Evolutionary conservation across 2,797 vertebrate species (phyloP).

Genomic region (Sebastes steindachneri): DNA sequence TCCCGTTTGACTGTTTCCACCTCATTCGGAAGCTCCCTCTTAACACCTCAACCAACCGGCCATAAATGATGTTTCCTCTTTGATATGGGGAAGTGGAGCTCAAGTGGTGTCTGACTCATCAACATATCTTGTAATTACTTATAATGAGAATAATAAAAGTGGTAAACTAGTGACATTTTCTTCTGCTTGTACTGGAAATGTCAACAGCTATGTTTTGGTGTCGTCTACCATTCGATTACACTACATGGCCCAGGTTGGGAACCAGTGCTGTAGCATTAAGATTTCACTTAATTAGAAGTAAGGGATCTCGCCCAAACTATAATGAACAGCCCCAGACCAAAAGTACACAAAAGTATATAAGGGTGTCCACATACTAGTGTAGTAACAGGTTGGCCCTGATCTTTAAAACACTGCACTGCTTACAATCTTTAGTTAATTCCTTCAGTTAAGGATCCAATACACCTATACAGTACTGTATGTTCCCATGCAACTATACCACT

Average conservation of each 20-base stretch:
- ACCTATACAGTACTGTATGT: background rate
- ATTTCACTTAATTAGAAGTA: no score
- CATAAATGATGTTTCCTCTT: constrained; percentile 78
- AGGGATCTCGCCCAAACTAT: background rate
- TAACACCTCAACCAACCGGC: constrained; percentile 70
- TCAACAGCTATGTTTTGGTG: no score
- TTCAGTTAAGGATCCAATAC: background rate
- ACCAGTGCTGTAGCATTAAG: no score
- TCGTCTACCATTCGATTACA: background rate
- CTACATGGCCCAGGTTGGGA: background rate
- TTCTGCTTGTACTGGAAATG: no score
- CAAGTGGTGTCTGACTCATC: constrained; percentile 67
- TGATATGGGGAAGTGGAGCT: constrained; percentile 85
- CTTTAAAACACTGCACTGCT: background rate
- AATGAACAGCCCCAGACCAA: background rate
- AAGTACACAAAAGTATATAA: background rate
- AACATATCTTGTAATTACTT: constrained; percentile 25
- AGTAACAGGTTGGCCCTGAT: background rate
- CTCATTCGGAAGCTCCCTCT: constrained; percentile 23
- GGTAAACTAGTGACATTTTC: no score
- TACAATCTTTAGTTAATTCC: background rate
- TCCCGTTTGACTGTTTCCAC: constrained; percentile 31
- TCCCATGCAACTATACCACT: background rate
- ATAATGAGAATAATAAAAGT: no score
- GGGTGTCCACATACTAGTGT: background rate